phyloP scores from a whole-genome alignment of 2,113 vertebrate species.

The Psittacula cyanocephala region DNA sequence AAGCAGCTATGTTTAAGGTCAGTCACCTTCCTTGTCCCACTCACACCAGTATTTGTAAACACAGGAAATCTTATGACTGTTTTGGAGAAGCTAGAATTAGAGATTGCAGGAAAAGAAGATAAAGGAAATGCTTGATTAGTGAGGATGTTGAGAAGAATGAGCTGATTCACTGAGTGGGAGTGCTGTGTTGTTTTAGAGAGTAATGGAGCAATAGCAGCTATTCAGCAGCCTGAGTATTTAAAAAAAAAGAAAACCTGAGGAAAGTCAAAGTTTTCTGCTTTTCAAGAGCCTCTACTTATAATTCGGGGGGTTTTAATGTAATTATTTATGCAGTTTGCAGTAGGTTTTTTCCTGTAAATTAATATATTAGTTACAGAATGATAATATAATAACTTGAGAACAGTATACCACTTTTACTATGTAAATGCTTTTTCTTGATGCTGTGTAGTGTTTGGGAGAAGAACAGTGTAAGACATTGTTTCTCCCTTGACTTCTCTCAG shows the following conservation, averaged over 20 bases:
- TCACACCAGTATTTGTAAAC: neutral
- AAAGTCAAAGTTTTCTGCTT: neutral
- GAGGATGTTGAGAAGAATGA: neutral
- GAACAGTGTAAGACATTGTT: neutral
- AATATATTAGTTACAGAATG: neutral
- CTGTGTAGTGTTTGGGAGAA: constrained; percentile 77
- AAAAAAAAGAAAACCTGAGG: neutral
- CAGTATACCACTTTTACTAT: neutral
- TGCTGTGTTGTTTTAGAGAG: neutral
- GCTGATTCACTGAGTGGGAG: constrained; percentile 9
- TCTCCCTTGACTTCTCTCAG: constrained; percentile 65
- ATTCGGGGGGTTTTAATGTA: rapidly evolving
- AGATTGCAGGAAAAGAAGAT: neutral
- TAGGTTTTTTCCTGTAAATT: neutral
- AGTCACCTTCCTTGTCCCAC: neutral
- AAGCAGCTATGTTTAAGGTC: constrained; percentile 99
- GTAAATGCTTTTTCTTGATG: neutral
- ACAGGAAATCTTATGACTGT: neutral
- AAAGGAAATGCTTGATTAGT: neutral
- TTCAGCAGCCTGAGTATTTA: neutral
- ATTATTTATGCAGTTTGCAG: neutral
- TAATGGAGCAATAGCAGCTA: neutral
- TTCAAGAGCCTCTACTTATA: neutral
- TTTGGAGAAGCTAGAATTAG: neutral
- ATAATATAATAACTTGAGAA: neutral